phyloP scores from a whole-genome alignment of 1,140 invertebrate species.

The Euura lappo region DNA sequence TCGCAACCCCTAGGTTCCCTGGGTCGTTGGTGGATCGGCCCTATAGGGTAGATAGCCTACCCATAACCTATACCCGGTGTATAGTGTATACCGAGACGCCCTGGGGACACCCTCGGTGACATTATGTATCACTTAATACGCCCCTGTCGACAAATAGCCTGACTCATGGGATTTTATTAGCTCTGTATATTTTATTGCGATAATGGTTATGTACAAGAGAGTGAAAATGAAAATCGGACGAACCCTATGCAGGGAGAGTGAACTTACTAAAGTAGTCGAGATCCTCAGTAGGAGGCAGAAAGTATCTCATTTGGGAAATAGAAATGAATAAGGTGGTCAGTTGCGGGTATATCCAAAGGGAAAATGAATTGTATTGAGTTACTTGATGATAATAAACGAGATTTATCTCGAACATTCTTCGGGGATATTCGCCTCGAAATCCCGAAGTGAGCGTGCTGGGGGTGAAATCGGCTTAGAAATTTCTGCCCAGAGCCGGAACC shows the following conservation, averaged over 20 bases:
- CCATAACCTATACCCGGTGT: too few relatives aligned
- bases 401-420: not conserved
- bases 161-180: slow-evolving; percentile 48
- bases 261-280: not conserved
- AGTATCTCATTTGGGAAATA: not conserved
- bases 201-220: slow-evolving; percentile 28
- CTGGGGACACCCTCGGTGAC: slow-evolving; percentile 25
- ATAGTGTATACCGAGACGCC: slow-evolving; percentile 8
- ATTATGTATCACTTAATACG: slow-evolving; percentile 45
- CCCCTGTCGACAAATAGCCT: slow-evolving; percentile 43
- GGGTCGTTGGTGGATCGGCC: not conserved
- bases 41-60: not conserved
- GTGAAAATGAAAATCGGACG: too few relatives aligned
- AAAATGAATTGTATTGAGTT: not conserved
- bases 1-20: not conserved
- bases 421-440: not conserved
- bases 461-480: not conserved
- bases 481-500: not conserved
- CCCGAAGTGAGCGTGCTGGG: not conserved
- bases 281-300: too few relatives aligned
- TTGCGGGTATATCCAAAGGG: not conserved
- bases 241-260: too few relatives aligned
- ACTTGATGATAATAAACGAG: not conserved
- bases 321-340: not conserved
- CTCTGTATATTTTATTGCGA: slow-evolving; percentile 39